Evolutionary conservation across 2,797 vertebrate species (phyloP), one percentile per base, ranked within the genome.

Genomic region (Sebastes matsubarae): DNA sequence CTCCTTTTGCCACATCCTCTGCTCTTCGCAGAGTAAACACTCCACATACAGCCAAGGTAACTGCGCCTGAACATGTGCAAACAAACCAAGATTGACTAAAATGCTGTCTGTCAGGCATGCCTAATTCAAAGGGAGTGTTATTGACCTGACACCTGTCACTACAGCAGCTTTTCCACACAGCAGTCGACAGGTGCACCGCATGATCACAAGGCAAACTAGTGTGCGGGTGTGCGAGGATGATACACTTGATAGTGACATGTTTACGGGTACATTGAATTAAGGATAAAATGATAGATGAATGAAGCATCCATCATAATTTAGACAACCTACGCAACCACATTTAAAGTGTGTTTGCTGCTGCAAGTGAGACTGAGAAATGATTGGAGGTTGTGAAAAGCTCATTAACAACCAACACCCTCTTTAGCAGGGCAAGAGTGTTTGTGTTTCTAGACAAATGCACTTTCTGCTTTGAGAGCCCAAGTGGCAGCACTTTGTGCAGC

Each of bases 1-100:
- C 71, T 81, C 27, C 8, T 85, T 65, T 68, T 58, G 63, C 27
- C 27, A 57, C 71, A 70, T 75, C 34, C n/a, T 32, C 76, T 75
- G 57, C 54, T 81, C 55, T 54, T 72, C 25, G 42, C 64, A 71
- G 66, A 74, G 79, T 75, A 90, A 94, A 93, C 90, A 91, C 89
- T 90, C 77, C 54, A 64, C 57, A 34, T 8, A 68, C 61, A 79
- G 72, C 87, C 71, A 36, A 29, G 85, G 91, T 67, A 83, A 90
- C 84, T 4, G 10, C 4, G 3, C 24, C 69, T 5, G 8, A 72
- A 75, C 36, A 13, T 57, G 85, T 71, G 75, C 80, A 88, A 88
- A 91, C 83, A 89, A 74, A 81, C 72, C 34, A 42, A 55, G 70
- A 76, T 24, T 0, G 27, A 29, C 86, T 81, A 77, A 90, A 87